Evolutionary conservation across 2,888 invertebrate species (phyloP).

Genomic region (Drosophila colorata): DNA sequence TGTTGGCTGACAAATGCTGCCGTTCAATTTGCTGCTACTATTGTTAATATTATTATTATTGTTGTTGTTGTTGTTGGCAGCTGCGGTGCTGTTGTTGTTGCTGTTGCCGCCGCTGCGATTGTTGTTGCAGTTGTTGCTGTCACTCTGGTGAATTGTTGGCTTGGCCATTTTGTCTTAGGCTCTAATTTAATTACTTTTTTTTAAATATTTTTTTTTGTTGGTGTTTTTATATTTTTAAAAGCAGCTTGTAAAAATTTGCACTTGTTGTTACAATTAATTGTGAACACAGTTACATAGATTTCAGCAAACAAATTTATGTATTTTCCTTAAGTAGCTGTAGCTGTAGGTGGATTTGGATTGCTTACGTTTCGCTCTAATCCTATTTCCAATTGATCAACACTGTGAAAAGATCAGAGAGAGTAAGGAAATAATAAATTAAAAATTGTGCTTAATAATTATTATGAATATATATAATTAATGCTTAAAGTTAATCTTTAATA

Average conservation of each 20-base stretch:
- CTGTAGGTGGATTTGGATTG: slow-evolving; percentile 46
- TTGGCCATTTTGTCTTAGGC: slow-evolving; percentile 61
- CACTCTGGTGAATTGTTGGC: slow-evolving; percentile 34
- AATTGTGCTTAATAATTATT: too few relatives aligned
- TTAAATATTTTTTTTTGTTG: not conserved
- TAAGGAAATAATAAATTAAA: not conserved
- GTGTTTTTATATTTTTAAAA: slow-evolving; percentile 20
- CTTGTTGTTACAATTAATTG: slow-evolving; percentile 56
- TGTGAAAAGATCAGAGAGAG: slow-evolving; percentile 5
- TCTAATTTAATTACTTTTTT: slow-evolving; percentile 22
- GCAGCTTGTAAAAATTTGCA: slow-evolving; percentile 60
- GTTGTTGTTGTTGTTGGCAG: slow-evolving; percentile 35
- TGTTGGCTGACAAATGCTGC: slow-evolving; percentile 59
- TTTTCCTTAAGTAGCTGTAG: slow-evolving; percentile 50
- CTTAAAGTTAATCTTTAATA: too few relatives aligned
- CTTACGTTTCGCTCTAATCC: slow-evolving; percentile 17
- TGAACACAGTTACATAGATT: slow-evolving; percentile 68
- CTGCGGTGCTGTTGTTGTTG: slow-evolving; percentile 18
- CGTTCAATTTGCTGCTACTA: slow-evolving; percentile 58
- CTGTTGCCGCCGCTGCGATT: slow-evolving; percentile 31
- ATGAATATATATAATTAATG: too few relatives aligned
- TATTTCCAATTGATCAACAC: slow-evolving; percentile 34
- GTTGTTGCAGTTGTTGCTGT: slow-evolving; percentile 35
- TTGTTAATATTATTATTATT: slow-evolving; percentile 17
- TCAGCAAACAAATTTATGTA: slow-evolving; percentile 53